Base-by-base conservation (phyloP, 2,797 vertebrate species). In the Leptodactylus fallax region DNA sequence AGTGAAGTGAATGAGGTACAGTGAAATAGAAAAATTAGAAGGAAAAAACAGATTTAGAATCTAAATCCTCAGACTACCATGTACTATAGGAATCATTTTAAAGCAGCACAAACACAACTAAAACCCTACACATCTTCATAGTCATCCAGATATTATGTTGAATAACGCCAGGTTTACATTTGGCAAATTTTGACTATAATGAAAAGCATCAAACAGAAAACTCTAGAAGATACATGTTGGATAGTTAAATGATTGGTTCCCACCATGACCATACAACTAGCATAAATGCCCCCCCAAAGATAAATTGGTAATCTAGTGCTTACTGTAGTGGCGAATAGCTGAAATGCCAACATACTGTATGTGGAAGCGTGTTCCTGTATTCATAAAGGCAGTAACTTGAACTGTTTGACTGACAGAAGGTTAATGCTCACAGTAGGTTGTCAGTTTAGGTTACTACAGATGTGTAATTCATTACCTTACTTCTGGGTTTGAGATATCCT, bases 1-100 rank as follows among this genome's bases (percentile, higher is more conserved):
- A 83, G 69, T 83, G 65, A 58, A 84, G 87, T 88, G 82, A 88
- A 83, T 61, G 19, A 69, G 61, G 79, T 71, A 79, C 87, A 69
- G 74, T 47, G 72, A 72, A 71, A 69, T 51, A 60, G 60, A 84
- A 69, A 87, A 69, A 79, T 58, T 14, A 71, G 83, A 47, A 78
- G 71, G 11, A n/a, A 81, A 77, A 23, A 83, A 58, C 45, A 21
- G 63, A 79, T 84, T 83, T 79, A 82, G 45, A 76, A 58, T 47
- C 47, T n/a, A 81, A 87, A 81, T 25, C 53, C 47, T 71, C 45
- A 76, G 25, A 23, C 21, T 71, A 55, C 16, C 19, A 11, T 81
- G 23, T 21, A 10, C 21, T 7, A 74, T 36, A 36, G 36, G 36
- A 36, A 36, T 1, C 36, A 36, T 51, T 71, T 56, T 27, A 5